These are phyloP conservation scores for Tokudaia muenninki DNA, from an alignment of 2,797 vertebrate species.

Conservation along the genomic window DNA sequence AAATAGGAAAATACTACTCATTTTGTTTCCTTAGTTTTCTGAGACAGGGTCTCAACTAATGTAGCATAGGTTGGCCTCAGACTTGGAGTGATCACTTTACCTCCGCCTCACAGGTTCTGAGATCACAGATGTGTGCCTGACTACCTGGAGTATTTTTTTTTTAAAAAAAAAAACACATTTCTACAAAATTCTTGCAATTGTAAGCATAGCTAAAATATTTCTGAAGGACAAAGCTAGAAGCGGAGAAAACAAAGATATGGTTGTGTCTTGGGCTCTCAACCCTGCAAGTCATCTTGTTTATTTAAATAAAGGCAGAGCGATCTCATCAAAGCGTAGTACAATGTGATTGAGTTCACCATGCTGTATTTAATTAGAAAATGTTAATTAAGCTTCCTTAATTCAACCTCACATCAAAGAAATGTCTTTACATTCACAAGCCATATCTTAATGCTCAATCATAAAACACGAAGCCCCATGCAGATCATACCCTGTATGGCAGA, in stretches of 20 bases:
- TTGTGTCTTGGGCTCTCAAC: not conserved
- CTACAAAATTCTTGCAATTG: conserved; percentile 48
- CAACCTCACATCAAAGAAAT: conserved; percentile 63
- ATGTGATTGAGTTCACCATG: conserved; percentile 63
- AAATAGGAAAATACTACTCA: not conserved
- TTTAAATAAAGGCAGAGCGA: conserved; percentile 68
- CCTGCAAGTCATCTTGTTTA: conserved; percentile 59
- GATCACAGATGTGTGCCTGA: not conserved
- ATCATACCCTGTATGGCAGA: conserved; percentile 33
- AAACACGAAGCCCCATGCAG: conserved; percentile 39
- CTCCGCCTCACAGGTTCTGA: not conserved
- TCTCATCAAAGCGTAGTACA: conserved; percentile 65
- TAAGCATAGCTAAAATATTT: conserved; percentile 52
- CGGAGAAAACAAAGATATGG: conserved; percentile 5
- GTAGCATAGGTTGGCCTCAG: not conserved
- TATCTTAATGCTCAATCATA: conserved; percentile 55
- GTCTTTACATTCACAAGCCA: conserved; percentile 33
- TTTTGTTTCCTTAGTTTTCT: not conserved
- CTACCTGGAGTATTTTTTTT: not conserved
- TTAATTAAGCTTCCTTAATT: conserved; percentile 71
- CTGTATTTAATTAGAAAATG: conserved; percentile 73
- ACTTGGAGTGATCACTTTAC: not conserved
- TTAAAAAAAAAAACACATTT: conserved; percentile 17
- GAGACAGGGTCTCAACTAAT: not conserved
- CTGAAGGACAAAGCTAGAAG: conserved; percentile 12